Conservation (phyloP, 2,797 vertebrate species). For the Valencia hispanica region DNA sequence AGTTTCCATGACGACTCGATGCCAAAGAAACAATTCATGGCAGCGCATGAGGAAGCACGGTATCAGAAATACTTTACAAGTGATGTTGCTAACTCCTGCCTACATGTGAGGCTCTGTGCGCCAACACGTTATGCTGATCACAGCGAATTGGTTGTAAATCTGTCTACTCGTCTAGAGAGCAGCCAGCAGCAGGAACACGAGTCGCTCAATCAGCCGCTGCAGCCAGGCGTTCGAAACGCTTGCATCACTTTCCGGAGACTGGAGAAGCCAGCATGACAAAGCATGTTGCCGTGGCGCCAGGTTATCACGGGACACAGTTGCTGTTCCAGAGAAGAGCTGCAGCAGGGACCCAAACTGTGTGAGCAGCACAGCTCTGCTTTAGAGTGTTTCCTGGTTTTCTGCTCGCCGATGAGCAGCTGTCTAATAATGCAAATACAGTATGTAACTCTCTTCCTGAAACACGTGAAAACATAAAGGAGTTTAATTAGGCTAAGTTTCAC, state of each 20-base stretch:
- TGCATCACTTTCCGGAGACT: constrained; percentile 50
- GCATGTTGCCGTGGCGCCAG: constrained; percentile 44
- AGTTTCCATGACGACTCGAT: constrained; percentile 21
- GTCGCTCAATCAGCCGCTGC: not conserved
- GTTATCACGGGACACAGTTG: constrained; percentile 49
- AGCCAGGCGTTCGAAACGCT: constrained; percentile 22
- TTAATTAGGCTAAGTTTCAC: not conserved
- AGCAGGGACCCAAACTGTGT: not conserved
- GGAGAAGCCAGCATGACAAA: constrained; percentile 41
- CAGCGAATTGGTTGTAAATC: not conserved
- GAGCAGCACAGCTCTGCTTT: not conserved
- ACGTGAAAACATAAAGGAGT: not conserved
- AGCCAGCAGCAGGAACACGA: not conserved
- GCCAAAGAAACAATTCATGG: not conserved
- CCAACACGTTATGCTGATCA: not conserved
- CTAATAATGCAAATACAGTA: not conserved
- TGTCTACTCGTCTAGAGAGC: not conserved
- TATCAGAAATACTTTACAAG: not conserved
- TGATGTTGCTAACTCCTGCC: not conserved
- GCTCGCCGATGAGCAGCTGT: not conserved
- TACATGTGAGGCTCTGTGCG: not conserved
- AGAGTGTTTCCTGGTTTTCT: not conserved
- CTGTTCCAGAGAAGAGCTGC: constrained; percentile 14
- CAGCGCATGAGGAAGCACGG: not conserved
- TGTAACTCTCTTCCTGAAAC: not conserved